phyloP scores from a whole-genome alignment of 2,113 vertebrate species.

The Balaeniceps rex region DNA sequence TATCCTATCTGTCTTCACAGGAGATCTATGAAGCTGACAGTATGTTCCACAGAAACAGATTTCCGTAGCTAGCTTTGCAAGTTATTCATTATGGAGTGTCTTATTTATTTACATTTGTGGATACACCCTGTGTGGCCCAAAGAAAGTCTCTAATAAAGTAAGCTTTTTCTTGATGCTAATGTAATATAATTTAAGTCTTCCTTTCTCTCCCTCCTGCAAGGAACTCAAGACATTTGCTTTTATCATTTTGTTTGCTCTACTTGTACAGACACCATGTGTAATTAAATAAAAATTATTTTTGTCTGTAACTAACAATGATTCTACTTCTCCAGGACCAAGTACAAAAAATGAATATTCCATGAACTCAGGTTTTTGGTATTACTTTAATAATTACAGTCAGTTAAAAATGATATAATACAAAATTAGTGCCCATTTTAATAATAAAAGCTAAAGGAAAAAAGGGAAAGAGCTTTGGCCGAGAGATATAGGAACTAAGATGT shows the following conservation, averaged over 20 bases:
- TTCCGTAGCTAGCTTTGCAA: not conserved
- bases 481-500: not conserved
- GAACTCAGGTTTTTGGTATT: not conserved
- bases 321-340: not conserved
- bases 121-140: not conserved
- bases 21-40: not conserved
- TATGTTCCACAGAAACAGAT: not conserved
- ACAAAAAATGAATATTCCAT: not conserved
- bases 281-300: not conserved
- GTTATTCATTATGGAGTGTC: not conserved
- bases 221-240: not conserved
- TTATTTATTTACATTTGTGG: not conserved
- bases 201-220: not conserved
- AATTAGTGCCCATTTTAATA: not conserved
- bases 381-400: not conserved
- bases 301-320: not conserved
- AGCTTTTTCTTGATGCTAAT: not conserved
- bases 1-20: not conserved
- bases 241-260: not conserved
- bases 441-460: not conserved
- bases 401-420: not conserved
- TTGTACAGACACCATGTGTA: not conserved
- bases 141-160: not conserved
- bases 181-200: not conserved
- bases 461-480: not conserved